Evolutionary conservation across 2,113 vertebrate species (phyloP).

Genomic region (Brachypteracias leptosomus): DNA sequence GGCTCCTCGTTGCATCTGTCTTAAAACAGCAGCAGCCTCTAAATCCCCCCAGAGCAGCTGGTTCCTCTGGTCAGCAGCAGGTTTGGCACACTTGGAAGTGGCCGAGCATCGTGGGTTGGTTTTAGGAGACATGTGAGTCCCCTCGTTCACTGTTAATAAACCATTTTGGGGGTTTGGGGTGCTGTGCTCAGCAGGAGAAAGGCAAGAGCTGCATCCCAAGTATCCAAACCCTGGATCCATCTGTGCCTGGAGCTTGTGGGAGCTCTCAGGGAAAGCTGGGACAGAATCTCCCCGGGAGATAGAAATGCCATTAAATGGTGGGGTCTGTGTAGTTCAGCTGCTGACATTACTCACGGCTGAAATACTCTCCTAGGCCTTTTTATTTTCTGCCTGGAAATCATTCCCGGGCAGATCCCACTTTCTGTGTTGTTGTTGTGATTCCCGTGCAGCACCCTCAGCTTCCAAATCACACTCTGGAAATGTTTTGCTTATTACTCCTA

Average conservation of each 20-base stretch:
- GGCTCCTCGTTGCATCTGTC: background rate
- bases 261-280: background rate
- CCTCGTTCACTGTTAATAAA: background rate
- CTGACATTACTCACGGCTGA: background rate
- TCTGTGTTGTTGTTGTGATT: background rate
- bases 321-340: background rate
- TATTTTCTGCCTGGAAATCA: background rate
- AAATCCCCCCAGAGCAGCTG: background rate
- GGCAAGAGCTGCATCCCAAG: background rate
- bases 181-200: background rate
- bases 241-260: rapidly evolving
- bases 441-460: rapidly evolving
- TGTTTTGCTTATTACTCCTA: background rate
- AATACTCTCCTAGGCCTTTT: background rate
- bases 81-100: background rate
- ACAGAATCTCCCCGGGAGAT: background rate
- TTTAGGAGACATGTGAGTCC: background rate
- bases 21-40: background rate
- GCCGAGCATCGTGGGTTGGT: background rate
- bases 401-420: background rate
- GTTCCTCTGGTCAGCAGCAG: background rate
- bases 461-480: background rate
- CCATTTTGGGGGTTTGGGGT: background rate
- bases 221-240: rapidly evolving
- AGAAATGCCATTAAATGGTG: background rate